Base-by-base conservation (phyloP, 2,113 vertebrate species). In the Origma solitaria region DNA sequence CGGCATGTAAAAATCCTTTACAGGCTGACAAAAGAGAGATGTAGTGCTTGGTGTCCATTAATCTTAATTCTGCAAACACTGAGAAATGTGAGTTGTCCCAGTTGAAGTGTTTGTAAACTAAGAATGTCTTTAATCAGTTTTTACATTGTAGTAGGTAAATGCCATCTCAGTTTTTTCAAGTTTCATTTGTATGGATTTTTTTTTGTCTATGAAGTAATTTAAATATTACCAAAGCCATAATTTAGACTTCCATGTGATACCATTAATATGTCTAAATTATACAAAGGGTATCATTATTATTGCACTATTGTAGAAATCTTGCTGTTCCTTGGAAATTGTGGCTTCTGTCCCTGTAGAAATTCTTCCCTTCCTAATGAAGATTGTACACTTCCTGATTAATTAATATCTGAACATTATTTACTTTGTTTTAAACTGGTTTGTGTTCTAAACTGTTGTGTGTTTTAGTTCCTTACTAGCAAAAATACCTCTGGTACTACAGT, bases 1-100 rank as follows among this genome's bases (percentile, higher is more conserved):
- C n/a, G 6, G 3, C 7, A 30, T 1, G 0, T n/a, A 27, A 68
- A 25, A 69, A 38, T 54, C 4, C 6, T 77, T 68, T 45, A 38
- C 25, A 88, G 62, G 38, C 37, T 47, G 37, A 24, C 54, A 78
- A 33, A 61, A 66, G 28, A n/a, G 12, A 40, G 22, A 18, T 24
- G 2, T 45, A 2, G 14, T 81, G 31, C 16, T 64, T 79, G 20
- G 3, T 88, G 62, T 50, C 27, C 28, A 2, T 50, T 77, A 37
- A 5, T 53, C 13, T 42, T 49, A 45, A 16, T 56, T 64, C 44
- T 64, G 15, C 44, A 65, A 50, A 40, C 16, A 9, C 21, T 38
- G 47, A 50, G 15, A 42, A 47, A 35, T 27, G 6, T 14, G 24
- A 72, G 9, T 70, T 65, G 22, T 61, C 28, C 35, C 2, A 2